A percentile compares a stretch with the other conserved stretches of the same genome.
Conservation (phyloP, 35 echinoderm and acorn worm species). For the Lytechinus variegatus region DNA sequence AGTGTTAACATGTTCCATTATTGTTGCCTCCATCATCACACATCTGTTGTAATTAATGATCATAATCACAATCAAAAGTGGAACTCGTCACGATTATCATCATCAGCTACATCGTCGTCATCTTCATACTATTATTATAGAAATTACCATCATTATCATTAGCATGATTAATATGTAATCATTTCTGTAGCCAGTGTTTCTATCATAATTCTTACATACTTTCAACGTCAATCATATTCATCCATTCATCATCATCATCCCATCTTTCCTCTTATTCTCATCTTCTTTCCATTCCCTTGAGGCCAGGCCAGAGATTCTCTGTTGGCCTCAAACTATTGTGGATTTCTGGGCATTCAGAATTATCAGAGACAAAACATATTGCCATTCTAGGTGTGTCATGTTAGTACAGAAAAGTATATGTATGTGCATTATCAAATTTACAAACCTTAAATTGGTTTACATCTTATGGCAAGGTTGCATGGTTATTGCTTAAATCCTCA, state of each 20-base stretch:
- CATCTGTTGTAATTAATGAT: not conserved
- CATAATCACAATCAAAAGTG: not conserved
- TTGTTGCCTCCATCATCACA: not conserved
- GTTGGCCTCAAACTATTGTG: not conserved
- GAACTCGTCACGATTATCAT: not conserved
- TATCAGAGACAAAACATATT: not conserved
- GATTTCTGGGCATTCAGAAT: not conserved
- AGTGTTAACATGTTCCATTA: not conserved
- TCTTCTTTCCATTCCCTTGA: not conserved
- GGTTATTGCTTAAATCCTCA: no score
- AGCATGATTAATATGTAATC: not conserved
- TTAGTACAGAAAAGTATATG: no score
- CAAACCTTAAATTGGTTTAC: no score
- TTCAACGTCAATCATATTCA: not conserved
- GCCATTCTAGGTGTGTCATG: not conserved
- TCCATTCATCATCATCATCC: slow-evolving; percentile 10
- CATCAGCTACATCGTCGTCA: not conserved
- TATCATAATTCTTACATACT: not conserved
- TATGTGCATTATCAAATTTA: no score
- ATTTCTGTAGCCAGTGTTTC: not conserved
- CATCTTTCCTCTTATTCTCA: not conserved
- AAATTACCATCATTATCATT: not conserved
- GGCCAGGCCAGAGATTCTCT: not conserved
- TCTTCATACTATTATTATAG: not conserved
- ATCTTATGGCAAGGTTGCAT: no score